Evolutionary conservation across 2,113 vertebrate species (phyloP).

Genomic region (Corythornis cristatus): DNA sequence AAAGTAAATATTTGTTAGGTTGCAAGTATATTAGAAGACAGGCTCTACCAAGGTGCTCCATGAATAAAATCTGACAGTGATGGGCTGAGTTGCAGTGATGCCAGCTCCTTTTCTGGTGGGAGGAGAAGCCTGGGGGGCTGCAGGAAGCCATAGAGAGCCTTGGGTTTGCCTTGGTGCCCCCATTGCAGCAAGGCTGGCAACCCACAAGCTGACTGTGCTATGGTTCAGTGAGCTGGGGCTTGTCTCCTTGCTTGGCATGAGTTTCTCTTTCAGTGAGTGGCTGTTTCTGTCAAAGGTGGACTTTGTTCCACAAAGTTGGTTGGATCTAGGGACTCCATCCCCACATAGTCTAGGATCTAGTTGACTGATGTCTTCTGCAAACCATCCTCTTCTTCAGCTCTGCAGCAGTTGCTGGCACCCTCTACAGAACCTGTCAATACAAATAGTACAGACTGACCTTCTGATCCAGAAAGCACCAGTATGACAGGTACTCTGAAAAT

Average conservation of each 20-base stretch:
- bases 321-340: neutral
- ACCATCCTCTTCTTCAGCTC: neutral
- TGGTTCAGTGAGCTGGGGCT: neutral
- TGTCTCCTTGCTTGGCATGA: neutral
- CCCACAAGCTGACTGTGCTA: accelerated
- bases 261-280: neutral
- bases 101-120: neutral
- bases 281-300: neutral
- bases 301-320: neutral
- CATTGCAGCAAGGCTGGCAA: neutral
- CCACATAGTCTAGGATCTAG: accelerated
- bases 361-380: accelerated
- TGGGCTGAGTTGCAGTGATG: neutral
- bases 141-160: neutral
- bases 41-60: neutral
- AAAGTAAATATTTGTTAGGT: slow-evolving; percentile 29
- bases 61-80: neutral
- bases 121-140: neutral
- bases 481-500: accelerated
- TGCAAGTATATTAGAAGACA: neutral
- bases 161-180: neutral
- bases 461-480: neutral
- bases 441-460: accelerated
- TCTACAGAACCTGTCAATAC: neutral
- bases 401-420: accelerated